Conservation (phyloP, 2,888 invertebrate genomes). For the Rhagophthalmus giganteus region DNA sequence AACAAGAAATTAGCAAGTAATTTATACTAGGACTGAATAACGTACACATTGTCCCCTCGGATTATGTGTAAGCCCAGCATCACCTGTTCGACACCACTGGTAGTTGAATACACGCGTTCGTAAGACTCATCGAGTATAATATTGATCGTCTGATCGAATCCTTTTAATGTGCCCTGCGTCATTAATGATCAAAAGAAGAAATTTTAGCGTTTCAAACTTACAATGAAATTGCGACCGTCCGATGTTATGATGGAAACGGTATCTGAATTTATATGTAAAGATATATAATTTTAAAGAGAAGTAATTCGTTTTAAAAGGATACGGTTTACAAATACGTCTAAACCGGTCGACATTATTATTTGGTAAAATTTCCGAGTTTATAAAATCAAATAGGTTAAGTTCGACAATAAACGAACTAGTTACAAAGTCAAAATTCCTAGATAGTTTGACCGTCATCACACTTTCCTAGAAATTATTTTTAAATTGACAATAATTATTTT, state of each 20-base stretch:
- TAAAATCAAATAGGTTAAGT: too few relatives aligned
- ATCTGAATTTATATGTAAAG: conserved; percentile 56
- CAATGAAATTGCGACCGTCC: conserved; percentile 93
- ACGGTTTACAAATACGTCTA: conserved; percentile 86
- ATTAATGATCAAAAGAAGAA: conserved; percentile 5
- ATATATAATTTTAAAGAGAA: conserved; percentile 26
- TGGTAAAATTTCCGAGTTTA: too few relatives aligned
- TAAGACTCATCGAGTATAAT: conserved; percentile 97
- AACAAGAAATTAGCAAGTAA: conserved; percentile 10
- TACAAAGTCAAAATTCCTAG: too few relatives aligned
- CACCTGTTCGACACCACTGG: conserved; percentile 91
- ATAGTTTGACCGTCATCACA: too few relatives aligned
- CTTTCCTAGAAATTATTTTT: too few relatives aligned
- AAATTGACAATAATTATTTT: too few relatives aligned
- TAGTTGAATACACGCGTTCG: conserved; percentile 94
- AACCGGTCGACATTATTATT: conserved; percentile 78
- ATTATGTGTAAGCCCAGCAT: conserved; percentile 97
- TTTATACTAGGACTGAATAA: conserved; percentile 38
- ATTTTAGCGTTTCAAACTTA: conserved; percentile 54
- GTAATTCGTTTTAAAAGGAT: conserved; percentile 63
- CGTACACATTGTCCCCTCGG: conserved; percentile 95
- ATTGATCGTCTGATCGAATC: conserved; percentile 99
- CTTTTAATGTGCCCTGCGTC: conserved; percentile 87
- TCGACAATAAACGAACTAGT: too few relatives aligned
- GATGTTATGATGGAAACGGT: conserved; percentile 94